Conservation (phyloP, 2,113 vertebrate genomes). For the Grantiella picta region DNA sequence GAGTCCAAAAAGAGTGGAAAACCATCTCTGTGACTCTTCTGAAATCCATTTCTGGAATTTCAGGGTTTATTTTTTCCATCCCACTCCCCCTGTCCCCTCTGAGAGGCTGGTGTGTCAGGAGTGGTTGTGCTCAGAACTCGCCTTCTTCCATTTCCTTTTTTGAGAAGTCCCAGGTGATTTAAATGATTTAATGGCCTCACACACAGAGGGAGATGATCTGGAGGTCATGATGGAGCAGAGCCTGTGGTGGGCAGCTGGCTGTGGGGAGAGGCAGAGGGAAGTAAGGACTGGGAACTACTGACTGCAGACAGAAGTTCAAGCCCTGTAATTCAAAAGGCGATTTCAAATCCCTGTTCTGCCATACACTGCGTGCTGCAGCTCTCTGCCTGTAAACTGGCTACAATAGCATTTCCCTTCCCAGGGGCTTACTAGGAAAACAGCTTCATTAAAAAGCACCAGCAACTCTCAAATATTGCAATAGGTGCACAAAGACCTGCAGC, state of each 20-base stretch:
- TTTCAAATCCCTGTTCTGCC: not conserved
- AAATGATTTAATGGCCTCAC: not conserved
- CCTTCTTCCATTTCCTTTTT: not conserved
- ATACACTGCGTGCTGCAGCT: not conserved
- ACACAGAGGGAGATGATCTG: not conserved
- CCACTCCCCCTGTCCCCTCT: not conserved
- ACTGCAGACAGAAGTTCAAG: not conserved
- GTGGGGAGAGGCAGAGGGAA: not conserved
- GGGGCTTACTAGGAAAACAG: not conserved
- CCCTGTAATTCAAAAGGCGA: not conserved
- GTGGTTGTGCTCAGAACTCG: not conserved
- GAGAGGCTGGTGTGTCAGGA: not conserved
- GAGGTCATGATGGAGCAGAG: not conserved
- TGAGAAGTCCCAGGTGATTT: not conserved
- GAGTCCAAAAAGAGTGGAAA: not conserved
- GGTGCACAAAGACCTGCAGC: not conserved
- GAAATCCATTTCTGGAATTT: not conserved
- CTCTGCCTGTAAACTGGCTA: not conserved
- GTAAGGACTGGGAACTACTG: not conserved
- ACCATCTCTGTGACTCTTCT: not conserved
- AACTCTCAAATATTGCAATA: not conserved
- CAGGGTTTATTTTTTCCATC: not conserved
- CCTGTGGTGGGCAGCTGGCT: not conserved
- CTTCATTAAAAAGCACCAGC: not conserved
- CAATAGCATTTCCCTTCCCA: not conserved